These are phyloP conservation scores for Papilio polyxenes DNA, from an alignment of 1,140 invertebrate species.

Conservation along the genomic window DNA sequence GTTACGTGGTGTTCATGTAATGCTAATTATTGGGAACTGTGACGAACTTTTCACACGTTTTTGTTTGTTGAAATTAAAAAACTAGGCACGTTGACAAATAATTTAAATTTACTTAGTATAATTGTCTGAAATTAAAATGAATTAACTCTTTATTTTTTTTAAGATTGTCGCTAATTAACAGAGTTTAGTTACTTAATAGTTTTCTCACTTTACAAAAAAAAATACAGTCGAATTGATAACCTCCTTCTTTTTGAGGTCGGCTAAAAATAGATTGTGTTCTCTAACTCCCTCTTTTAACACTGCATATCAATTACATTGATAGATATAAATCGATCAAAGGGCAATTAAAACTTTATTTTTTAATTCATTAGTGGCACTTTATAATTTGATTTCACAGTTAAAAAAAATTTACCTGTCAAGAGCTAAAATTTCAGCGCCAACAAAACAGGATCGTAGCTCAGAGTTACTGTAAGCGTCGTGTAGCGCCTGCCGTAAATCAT, in stretches of 20 bases:
- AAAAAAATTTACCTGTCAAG: conserved; percentile 86
- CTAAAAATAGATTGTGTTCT: no score
- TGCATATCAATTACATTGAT: background rate
- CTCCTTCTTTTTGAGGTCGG: no score
- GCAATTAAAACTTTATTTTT: background rate
- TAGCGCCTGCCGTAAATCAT: conserved; percentile 87
- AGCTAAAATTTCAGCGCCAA: conserved; percentile 86
- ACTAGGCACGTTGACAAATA: background rate
- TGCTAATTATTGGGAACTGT: conserved; percentile 30
- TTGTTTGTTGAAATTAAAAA: conserved; percentile 27
- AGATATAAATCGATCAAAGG: background rate
- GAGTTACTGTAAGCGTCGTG: conserved; percentile 88
- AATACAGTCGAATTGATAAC: no score
- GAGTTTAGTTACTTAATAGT: background rate
- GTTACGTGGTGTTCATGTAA: conserved; percentile 10
- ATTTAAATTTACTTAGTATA: background rate
- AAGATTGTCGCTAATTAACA: background rate
- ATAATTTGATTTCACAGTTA: background rate
- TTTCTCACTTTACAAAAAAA: no score
- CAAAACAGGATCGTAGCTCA: conserved; percentile 84
- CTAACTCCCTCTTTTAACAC: no score
- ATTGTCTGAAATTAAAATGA: background rate
- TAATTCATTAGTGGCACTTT: no score
- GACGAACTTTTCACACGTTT: conserved; percentile 30
- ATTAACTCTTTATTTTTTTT: background rate